Base-by-base conservation (phyloP, 2,797 vertebrate species). In the Epinephelus awoara region DNA sequence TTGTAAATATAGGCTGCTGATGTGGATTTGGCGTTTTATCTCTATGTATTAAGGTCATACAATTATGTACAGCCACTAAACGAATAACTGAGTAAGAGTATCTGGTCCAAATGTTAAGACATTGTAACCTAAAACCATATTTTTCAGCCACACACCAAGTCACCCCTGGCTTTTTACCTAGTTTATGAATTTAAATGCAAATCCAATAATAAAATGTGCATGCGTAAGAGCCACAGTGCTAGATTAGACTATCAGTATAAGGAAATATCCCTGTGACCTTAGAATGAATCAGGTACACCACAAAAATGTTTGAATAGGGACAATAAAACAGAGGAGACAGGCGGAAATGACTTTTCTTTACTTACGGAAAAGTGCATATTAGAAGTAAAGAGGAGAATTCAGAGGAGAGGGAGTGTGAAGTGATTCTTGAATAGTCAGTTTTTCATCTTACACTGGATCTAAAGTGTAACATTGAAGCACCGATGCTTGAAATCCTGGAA, bases 241-340 rank as follows among this genome's bases (percentile, higher is more conserved):
- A 18, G 21, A 52, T 69, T 6, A 29, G 62, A 55, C 9, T 34
- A 52, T 80, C 5, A 4, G 21, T 68, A 44, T 55, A 38, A 46
- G 25, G 47, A 62, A 63, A 57, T 21, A 49, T 68, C 27, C 13
- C 4, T 58, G 7, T 38, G 49, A 72, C 34, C 62, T 79, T 64
- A 58, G 8, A 70, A 54, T 25, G 38, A 82, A 54, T 70, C n/a
- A 63, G 29, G 19, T 12, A 9, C 2, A 18, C 27, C 50, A n/a
- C 19, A 52, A 66, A 65, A 54, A 25, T 38, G 9, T 17, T 38
- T 23, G 25, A 52, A 34, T 49, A 19, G 29, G 6, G 5, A 69
- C 51, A 66, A 27, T 18, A 77, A 58, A 67, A 75, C 27, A 50
- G 10, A 40, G 15, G 51, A 75, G 54, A 65, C 23, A 23, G 13